These are phyloP conservation scores for Chironomus tepperi DNA, from an alignment of 1,140 invertebrate species.

Conservation along the genomic window DNA sequence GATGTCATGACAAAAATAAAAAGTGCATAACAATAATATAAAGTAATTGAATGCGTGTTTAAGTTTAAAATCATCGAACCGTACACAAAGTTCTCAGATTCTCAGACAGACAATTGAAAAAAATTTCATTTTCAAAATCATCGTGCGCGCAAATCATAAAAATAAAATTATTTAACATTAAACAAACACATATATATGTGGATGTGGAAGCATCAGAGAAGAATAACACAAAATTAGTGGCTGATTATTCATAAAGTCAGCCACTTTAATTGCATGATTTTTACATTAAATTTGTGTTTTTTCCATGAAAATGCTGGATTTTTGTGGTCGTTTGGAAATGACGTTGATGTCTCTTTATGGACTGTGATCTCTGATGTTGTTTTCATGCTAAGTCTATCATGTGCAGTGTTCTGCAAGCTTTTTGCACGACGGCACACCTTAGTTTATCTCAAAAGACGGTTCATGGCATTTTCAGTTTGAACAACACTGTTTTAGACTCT, in stretches of 20 bases:
- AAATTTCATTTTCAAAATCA: neutral
- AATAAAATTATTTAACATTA: neutral
- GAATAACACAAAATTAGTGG: neutral
- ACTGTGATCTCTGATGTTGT: no score
- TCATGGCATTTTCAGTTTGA: no score
- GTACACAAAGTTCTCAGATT: neutral
- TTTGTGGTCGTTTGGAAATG: no score
- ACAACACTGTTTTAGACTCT: no score
- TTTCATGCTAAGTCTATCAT: no score
- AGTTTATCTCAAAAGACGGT: no score
- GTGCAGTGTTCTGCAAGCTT: no score
- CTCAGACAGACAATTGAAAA: slow-evolving; percentile 6
- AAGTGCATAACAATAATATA: neutral
- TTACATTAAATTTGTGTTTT: neutral
- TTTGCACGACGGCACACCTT: no score
- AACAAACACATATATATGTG: neutral
- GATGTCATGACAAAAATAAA: neutral
- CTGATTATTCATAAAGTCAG: neutral
- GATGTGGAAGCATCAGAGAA: neutral
- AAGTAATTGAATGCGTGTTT: neutral
- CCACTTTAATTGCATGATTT: neutral
- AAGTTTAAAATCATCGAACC: neutral
- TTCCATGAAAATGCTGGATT: neutral
- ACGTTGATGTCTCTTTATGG: no score
- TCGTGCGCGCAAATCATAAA: neutral